Conservation (phyloP, 2,113 vertebrate genomes). For the Leucopternis melanops region DNA sequence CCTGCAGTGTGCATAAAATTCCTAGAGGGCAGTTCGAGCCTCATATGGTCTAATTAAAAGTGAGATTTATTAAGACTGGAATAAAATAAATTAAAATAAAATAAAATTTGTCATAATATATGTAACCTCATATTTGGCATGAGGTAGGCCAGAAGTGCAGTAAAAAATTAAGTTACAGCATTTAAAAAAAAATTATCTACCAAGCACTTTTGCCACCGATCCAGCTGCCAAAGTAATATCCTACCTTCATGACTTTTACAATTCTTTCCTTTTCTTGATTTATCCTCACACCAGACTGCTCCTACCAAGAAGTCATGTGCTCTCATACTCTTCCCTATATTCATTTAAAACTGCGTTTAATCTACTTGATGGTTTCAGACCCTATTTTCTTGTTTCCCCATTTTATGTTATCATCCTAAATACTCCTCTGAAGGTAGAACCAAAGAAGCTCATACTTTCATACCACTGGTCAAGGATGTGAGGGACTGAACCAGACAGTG, state of each 20-base stretch:
- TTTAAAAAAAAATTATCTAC: slow-evolving; percentile 48
- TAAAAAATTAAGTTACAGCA: slow-evolving; percentile 28
- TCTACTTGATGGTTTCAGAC: neutral
- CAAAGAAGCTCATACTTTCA: neutral
- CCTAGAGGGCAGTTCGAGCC: neutral
- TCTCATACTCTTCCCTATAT: neutral
- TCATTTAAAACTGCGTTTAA: neutral
- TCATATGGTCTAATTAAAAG: slow-evolving; percentile 27
- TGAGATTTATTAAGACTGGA: slow-evolving; percentile 30
- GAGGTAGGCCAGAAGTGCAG: neutral
- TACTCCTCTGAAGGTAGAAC: neutral
- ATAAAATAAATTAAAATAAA: slow-evolving; percentile 30
- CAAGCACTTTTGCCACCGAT: neutral
- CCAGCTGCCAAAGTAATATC: neutral
- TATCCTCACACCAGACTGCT: neutral
- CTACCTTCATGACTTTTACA: neutral
- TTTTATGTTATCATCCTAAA: neutral
- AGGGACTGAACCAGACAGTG: neutral
- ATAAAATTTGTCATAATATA: neutral
- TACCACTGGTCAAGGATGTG: neutral
- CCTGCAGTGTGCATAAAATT: slow-evolving; percentile 32
- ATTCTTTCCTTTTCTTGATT: neutral
- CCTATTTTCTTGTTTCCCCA: neutral
- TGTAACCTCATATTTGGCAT: neutral
- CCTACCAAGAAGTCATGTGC: slow-evolving; percentile 15